Base-by-base conservation (phyloP, 2,888 invertebrate genomes). In the Griposia aprilina region DNA sequence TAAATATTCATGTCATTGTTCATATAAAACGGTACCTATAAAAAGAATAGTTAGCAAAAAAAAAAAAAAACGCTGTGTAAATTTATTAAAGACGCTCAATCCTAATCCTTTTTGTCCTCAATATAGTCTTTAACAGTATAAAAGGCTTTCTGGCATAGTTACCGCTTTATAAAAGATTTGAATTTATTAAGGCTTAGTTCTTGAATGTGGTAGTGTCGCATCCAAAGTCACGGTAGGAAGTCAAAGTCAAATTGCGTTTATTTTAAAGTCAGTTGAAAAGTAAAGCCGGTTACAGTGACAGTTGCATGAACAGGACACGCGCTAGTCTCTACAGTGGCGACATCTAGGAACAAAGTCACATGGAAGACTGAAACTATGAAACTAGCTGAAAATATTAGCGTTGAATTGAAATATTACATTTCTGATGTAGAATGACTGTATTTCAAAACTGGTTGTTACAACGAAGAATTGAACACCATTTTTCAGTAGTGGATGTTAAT, bases 191-290 rank as follows among this genome's bases (percentile, higher is more conserved):
- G 41, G 41, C 41, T 41, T 41, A 41, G 41, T 41, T 41, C 41
- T 41, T 2, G 41, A 41, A 41, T 41, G 41, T 41, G 41, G 5
- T 41, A 41, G 41, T 41, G 41, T 41, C 7, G 41, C 41, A 7
- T 41, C 7, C 41, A 48, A 52, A 59, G n/a, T 20, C 4, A 8
- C 17, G 0, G n/a, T 15, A 7, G 15, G 59, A 69, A 65, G 59
- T 69, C 17, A 48, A 71, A 70, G 80, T 57, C 73, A 84, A 78
- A 79, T 79, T 62, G 69, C 0, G 8, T 82, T 60, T 70, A 15
- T 69, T 41, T 69, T 55, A 30, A 69, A 30, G 26, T 66, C 59
- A 30, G 15, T 65, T 60, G 84, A 78, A 60, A 79, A 69, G 65
- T 50, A 70, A 73, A 82, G 73, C 69, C 30, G 10, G 23, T 77